phyloP scores from a whole-genome alignment of 2,888 invertebrate species.

The Dascillus cervinus region DNA sequence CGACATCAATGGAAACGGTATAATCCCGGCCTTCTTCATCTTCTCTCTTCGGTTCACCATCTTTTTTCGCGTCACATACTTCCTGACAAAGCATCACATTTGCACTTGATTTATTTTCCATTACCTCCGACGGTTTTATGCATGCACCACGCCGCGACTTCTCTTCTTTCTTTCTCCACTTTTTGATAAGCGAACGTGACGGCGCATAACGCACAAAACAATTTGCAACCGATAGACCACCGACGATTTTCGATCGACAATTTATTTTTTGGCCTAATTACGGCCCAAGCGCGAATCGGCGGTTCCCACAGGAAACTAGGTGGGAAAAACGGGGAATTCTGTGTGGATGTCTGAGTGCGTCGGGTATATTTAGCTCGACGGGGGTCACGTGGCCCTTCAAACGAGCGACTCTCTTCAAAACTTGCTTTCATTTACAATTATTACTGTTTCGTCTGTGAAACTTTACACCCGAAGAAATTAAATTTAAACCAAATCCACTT shows the following conservation, averaged over 20 bases:
- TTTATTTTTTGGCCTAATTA: too few relatives aligned
- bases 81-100: constrained; percentile 21
- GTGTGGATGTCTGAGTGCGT: constrained; percentile 3
- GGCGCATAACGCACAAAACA: too few relatives aligned
- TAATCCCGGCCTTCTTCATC: constrained; percentile 26
- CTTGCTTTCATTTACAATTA: too few relatives aligned
- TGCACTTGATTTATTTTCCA: constrained; percentile 21
- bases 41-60: constrained; percentile 15
- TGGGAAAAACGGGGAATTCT: constrained; percentile 5
- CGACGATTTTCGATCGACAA: too few relatives aligned
- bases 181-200: too few relatives aligned
- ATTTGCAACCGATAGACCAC: neutral
- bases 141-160: constrained; percentile 5
- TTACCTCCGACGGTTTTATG: too few relatives aligned
- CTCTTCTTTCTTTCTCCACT: too few relatives aligned
- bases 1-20: constrained; percentile 46
- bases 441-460: too few relatives aligned
- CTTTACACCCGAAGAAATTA: too few relatives aligned
- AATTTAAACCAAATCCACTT: too few relatives aligned
- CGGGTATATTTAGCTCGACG: constrained; percentile 10
- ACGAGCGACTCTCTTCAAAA: too few relatives aligned
- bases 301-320: constrained; percentile 4
- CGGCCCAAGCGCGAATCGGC: too few relatives aligned
- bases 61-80: constrained; percentile 21
- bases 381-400: constrained; percentile 10